A percentile compares a stretch with the other conserved stretches of the same genome.
These are phyloP conservation scores for Riparia riparia DNA, from an alignment of 2,113 vertebrate genomes.

Conservation along the genomic window DNA sequence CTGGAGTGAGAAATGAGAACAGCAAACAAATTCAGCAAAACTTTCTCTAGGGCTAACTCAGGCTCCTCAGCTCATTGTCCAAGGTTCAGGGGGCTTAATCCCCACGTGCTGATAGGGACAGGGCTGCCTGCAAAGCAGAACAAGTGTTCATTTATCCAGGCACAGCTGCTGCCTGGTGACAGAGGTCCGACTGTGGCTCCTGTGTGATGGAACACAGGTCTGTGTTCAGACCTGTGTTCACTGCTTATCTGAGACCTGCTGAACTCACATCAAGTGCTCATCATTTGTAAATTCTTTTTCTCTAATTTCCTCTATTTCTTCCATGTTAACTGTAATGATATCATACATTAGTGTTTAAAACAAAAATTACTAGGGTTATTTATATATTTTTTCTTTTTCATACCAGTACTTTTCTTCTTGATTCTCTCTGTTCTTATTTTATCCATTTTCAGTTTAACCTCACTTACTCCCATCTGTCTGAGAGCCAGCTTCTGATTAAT, in stretches of 20 bases:
- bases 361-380: not conserved
- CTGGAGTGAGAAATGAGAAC: not conserved
- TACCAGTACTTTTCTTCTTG: not conserved
- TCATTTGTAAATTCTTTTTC: not conserved
- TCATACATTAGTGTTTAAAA: not conserved
- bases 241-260: not conserved
- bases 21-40: not conserved
- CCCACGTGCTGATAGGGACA: not conserved
- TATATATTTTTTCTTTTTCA: not conserved
- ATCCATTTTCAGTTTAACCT: not conserved
- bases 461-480: not conserved
- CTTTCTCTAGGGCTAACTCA: not conserved
- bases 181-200: not conserved
- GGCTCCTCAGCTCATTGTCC: not conserved
- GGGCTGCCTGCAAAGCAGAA: not conserved
- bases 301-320: not conserved
- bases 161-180: not conserved
- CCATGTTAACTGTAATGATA: not conserved
- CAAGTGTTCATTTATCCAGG: not conserved
- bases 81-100: not conserved
- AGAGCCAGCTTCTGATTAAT: not conserved
- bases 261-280: not conserved
- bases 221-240: not conserved
- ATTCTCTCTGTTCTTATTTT: not conserved
- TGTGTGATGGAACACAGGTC: not conserved